Percentiles rank a stretch among this genome's conserved stretches.
Evolutionary conservation across 1,140 invertebrate species (phyloP).

Genomic region (Drosophila nasuta): DNA sequence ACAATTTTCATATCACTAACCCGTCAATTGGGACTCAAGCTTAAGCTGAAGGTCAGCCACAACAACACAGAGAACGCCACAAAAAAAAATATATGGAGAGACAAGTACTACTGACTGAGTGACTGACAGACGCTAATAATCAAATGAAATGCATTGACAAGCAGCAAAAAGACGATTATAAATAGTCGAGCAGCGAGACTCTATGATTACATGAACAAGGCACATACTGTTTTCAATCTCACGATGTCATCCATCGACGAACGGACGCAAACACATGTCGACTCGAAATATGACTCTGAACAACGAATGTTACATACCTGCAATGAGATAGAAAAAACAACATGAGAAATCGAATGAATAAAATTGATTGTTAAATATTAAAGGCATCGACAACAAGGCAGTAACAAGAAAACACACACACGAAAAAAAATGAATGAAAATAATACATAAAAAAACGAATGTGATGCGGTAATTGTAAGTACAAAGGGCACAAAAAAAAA

Average conservation of each 20-base stretch:
- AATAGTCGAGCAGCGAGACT: constrained; percentile 11
- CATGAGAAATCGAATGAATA: constrained; percentile 20
- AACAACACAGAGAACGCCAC: constrained; percentile 2
- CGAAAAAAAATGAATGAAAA: too few relatives aligned
- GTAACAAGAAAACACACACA: constrained; percentile 5
- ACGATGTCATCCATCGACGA: not conserved
- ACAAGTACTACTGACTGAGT: not conserved
- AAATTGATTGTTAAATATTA: constrained; percentile 47
- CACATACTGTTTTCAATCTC: constrained; percentile 13
- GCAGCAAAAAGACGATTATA: constrained; percentile 30
- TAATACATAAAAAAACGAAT: constrained; percentile 7
- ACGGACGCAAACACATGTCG: constrained; percentile 2
- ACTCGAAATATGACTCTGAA: constrained; percentile 21
- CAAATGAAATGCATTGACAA: constrained; percentile 45
- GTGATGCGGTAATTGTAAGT: constrained; percentile 29
- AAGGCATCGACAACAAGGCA: constrained; percentile 1
- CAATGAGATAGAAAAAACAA: constrained; percentile 21
- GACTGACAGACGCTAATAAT: constrained; percentile 45
- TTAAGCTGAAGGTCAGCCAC: constrained; percentile 17
- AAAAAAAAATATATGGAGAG: not conserved
- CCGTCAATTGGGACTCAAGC: constrained; percentile 17
- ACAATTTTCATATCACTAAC: constrained; percentile 27
- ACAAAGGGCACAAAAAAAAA: not conserved
- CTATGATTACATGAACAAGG: constrained; percentile 28
- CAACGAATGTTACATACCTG: constrained; percentile 40